Conservation (phyloP, 2,888 invertebrate genomes). For the Bellardia bayeri region DNA sequence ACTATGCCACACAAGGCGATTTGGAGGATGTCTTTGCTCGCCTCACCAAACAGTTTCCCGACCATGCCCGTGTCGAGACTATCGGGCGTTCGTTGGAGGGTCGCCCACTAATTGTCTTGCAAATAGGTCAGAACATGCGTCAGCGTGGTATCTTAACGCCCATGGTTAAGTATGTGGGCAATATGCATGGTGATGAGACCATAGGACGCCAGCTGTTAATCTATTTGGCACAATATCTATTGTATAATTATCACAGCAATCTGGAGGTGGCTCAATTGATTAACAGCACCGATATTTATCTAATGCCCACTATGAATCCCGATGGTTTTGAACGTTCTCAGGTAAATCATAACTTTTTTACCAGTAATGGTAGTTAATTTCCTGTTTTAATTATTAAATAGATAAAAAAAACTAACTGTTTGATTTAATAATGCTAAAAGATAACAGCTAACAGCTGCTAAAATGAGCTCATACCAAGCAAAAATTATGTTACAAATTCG, state of each 20-base stretch:
- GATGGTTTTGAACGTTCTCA: constrained; percentile 95
- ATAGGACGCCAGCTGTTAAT: constrained; percentile 94
- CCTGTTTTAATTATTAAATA: neutral
- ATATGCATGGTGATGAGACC: constrained; percentile 98
- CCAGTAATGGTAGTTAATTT: neutral
- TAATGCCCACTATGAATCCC: constrained; percentile 99
- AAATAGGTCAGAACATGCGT: constrained; percentile 90
- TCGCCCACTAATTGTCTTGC: constrained; percentile 89
- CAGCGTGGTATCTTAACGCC: constrained; percentile 88
- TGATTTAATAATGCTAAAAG: too few species aligned
- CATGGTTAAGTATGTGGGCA: constrained; percentile 96
- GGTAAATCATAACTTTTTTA: constrained; percentile 84
- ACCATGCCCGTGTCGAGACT: constrained; percentile 88
- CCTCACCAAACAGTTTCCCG: constrained; percentile 88
- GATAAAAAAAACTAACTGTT: too few species aligned
- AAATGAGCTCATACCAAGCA: too few species aligned
- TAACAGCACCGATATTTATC: constrained; percentile 94
- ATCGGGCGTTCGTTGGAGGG: constrained; percentile 94
- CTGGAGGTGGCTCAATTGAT: constrained; percentile 90
- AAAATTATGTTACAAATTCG: too few species aligned
- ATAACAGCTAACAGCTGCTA: too few species aligned
- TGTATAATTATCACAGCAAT: constrained; percentile 89
- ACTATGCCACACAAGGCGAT: constrained; percentile 90
- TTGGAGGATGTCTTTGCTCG: constrained; percentile 87
- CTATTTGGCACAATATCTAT: constrained; percentile 92